These are phyloP conservation scores for Fundulus diaphanus DNA, from an alignment of 2,797 vertebrate genomes.

Conservation along the genomic window DNA sequence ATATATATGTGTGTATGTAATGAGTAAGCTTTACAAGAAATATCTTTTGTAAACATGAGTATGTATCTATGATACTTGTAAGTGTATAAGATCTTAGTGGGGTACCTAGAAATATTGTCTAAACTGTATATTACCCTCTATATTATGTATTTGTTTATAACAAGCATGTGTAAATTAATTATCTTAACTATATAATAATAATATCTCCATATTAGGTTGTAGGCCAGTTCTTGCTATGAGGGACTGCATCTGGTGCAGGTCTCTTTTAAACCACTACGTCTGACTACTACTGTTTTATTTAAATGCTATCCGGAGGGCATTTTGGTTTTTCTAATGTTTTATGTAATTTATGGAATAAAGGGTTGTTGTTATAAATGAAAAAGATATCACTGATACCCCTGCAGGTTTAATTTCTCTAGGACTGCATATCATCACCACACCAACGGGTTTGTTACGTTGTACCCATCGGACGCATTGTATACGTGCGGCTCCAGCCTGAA, in stretches of 20 bases:
- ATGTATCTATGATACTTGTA: slow-evolving; percentile 73
- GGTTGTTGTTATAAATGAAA: neutral
- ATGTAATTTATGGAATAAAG: neutral
- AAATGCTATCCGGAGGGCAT: neutral
- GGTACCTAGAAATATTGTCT: slow-evolving; percentile 24
- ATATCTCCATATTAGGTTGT: slow-evolving; percentile 24
- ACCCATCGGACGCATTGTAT: neutral
- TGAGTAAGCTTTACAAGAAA: slow-evolving; percentile 41
- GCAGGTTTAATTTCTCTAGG: neutral
- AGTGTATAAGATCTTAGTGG: slow-evolving; percentile 16
- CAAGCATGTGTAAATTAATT: slow-evolving; percentile 11
- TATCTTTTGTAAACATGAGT: slow-evolving; percentile 54
- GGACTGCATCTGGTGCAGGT: neutral
- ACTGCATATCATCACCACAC: no score
- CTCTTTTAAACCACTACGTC: slow-evolving; percentile 2
- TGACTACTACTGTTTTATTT: neutral
- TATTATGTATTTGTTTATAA: slow-evolving; percentile 32
- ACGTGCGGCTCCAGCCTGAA: neutral
- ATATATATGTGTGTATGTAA: no score
- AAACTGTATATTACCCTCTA: slow-evolving; percentile 9
- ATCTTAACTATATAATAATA: neutral
- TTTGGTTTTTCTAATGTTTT: neutral
- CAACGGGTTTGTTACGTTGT: neutral
- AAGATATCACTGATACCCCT: neutral
- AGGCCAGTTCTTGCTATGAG: slow-evolving; percentile 19